These are phyloP conservation scores for Gymnoscopelus braueri DNA, from an alignment of 2,797 vertebrate genomes.

Conservation along the genomic window DNA sequence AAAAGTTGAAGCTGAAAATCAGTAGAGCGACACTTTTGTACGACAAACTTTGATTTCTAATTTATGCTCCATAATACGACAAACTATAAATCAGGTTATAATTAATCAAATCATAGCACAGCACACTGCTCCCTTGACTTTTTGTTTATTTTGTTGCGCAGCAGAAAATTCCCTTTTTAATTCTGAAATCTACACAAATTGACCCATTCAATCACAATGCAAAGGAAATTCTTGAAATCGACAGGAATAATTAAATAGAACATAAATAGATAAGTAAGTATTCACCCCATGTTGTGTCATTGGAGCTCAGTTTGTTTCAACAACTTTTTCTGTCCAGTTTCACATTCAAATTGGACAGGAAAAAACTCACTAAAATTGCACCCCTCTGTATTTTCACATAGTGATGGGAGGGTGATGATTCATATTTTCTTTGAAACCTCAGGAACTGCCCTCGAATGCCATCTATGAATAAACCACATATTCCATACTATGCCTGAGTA, in stretches of 20 bases:
- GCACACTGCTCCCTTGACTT: background rate
- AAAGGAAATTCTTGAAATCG: background rate
- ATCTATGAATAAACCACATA: background rate
- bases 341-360: background rate
- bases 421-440: background rate
- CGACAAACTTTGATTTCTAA: too few species aligned
- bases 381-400: background rate
- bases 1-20: too few species aligned
- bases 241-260: background rate
- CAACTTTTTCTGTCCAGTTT: background rate
- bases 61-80: too few species aligned
- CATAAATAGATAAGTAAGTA: background rate
- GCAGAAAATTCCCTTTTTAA: too few species aligned
- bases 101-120: conserved; percentile 16
- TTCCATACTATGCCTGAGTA: background rate
- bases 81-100: too few species aligned
- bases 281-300: background rate
- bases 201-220: conserved; percentile 1
- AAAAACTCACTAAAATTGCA: background rate
- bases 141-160: background rate
- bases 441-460: background rate
- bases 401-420: background rate
- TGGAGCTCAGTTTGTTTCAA: background rate
- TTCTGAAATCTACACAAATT: background rate
- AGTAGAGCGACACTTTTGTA: too few species aligned